Percentiles rank a stretch among this genome's conserved stretches.
These are phyloP conservation scores for Elgaria multicarinata DNA, from an alignment of 2,113 vertebrate species.

Conservation along the genomic window DNA sequence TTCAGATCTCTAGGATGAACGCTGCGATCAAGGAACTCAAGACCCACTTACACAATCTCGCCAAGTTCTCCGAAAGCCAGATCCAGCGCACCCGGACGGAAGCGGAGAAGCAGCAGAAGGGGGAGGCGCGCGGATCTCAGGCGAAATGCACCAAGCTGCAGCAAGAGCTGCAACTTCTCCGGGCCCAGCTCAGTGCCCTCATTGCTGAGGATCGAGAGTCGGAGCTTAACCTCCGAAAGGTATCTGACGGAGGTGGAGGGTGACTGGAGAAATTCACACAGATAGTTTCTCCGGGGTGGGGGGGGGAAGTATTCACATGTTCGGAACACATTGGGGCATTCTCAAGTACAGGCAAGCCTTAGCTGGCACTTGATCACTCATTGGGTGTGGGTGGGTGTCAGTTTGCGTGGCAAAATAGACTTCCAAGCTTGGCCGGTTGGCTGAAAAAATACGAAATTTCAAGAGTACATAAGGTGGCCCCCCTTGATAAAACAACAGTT, in stretches of 20 bases:
- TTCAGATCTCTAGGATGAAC: constrained; percentile 80
- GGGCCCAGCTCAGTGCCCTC: constrained; percentile 70
- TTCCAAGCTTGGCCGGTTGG: not conserved
- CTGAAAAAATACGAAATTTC: not conserved
- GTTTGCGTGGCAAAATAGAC: not conserved
- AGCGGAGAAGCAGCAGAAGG: constrained; percentile 70
- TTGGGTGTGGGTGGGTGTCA: not conserved
- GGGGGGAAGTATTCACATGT: not conserved
- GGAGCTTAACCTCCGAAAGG: constrained; percentile 82
- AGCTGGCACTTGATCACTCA: not conserved
- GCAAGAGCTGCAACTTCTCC: constrained; percentile 74
- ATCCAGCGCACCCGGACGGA: constrained; percentile 68
- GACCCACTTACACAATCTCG: constrained; percentile 70
- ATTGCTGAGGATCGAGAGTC: constrained; percentile 74
- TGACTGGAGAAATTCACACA: not conserved
- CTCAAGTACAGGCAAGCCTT: not conserved
- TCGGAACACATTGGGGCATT: not conserved
- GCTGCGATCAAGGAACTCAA: constrained; percentile 75
- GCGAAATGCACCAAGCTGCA: constrained; percentile 66
- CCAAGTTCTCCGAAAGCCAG: constrained; percentile 60
- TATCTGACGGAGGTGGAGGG: constrained; percentile 46
- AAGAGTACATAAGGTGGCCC: not conserved
- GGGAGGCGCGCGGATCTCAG: constrained; percentile 65
- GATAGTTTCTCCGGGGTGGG: too few relatives aligned
- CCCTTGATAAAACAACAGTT: not conserved